These are phyloP conservation scores for Melieria picta DNA, from an alignment of 2,888 invertebrate species.

Conservation along the genomic window DNA sequence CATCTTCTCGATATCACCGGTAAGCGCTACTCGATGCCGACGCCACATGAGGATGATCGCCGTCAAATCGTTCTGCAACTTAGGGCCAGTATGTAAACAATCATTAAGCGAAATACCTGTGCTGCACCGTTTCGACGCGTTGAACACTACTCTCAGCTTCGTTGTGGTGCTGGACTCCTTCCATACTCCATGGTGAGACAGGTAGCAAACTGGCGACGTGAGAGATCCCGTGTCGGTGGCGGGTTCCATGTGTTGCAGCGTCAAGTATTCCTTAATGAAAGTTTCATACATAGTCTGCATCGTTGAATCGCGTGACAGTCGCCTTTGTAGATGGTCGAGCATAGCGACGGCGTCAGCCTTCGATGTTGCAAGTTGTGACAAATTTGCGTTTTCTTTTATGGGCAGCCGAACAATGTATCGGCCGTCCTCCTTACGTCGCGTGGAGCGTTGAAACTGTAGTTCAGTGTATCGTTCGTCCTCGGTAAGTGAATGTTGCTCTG, in stretches of 20 bases:
- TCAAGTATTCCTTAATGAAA: no score
- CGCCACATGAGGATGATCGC: not conserved
- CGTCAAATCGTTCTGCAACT: not conserved
- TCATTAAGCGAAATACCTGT: not conserved
- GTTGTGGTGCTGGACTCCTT: conserved; percentile 11
- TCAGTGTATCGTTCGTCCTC: not conserved
- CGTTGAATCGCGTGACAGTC: not conserved
- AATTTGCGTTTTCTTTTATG: not conserved
- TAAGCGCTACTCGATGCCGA: not conserved
- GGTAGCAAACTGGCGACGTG: not conserved
- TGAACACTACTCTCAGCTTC: not conserved
- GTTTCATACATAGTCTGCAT: not conserved
- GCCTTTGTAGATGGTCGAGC: not conserved
- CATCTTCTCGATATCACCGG: not conserved
- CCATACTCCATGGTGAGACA: conserved; percentile 12
- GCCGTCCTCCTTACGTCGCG: not conserved
- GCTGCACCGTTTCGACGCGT: not conserved
- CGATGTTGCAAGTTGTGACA: not conserved
- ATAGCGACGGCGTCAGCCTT: not conserved
- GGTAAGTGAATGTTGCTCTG: not conserved
- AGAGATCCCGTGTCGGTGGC: not conserved
- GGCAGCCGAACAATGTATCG: not conserved
- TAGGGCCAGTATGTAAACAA: not conserved
- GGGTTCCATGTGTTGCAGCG: conserved; percentile 9
- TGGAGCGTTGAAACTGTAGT: not conserved